Evolutionary conservation across 2,113 vertebrate species (phyloP).

Genomic region (Hyla sarda): DNA sequence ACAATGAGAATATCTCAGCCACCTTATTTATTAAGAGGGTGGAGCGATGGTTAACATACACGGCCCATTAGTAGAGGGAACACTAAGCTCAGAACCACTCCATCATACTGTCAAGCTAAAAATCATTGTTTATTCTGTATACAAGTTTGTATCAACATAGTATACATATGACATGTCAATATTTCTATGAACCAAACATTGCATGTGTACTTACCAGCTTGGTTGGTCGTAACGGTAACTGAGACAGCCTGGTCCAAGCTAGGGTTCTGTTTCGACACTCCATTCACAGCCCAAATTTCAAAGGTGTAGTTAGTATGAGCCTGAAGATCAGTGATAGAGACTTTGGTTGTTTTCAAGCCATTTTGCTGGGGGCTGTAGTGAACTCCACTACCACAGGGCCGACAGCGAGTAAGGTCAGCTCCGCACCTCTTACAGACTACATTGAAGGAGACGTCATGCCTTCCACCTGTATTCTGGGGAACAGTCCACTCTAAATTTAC

Average conservation of each 20-base stretch:
- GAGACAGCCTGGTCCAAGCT: conserved; percentile 91
- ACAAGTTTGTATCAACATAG: background rate
- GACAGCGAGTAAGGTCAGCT: conserved; percentile 80
- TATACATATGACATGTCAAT: background rate
- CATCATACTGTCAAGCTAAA: background rate
- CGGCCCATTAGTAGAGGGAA: background rate
- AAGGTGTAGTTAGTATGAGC: conserved; percentile 99
- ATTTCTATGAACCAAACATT: background rate
- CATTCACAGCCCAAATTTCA: conserved; percentile 95
- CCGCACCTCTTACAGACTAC: conserved; percentile 93
- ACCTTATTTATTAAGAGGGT: conserved; percentile 30
- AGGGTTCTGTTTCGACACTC: conserved; percentile 91
- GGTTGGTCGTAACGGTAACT: conserved; percentile 96
- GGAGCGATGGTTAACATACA: conserved; percentile 9
- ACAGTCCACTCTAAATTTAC: conserved; percentile 96
- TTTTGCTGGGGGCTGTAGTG: conserved; percentile 94
- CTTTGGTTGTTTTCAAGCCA: conserved; percentile 83
- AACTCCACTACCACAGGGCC: conserved; percentile 88
- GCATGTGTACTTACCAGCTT: conserved; percentile 85
- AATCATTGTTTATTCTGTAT: background rate
- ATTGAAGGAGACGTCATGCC: conserved; percentile 91
- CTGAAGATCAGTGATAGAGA: conserved; percentile 95
- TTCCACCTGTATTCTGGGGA: conserved; percentile 88
- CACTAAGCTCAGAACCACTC: background rate
- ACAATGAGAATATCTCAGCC: background rate